Evolutionary conservation across 2,113 vertebrate genomes (phyloP).

Genomic region (Tachysurus vachellii): DNA sequence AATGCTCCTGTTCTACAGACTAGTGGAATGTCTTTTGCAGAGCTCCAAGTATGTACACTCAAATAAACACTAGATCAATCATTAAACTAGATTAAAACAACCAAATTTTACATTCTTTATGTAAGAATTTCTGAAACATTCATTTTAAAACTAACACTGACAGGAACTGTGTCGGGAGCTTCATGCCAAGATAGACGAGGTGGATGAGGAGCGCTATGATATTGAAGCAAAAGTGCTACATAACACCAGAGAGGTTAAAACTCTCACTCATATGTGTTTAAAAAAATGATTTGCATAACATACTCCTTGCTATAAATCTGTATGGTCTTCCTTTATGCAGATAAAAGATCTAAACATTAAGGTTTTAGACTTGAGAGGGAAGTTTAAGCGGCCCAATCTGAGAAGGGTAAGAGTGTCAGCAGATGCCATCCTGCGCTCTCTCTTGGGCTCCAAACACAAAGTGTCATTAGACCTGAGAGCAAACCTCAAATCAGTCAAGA

Average conservation of each 20-base stretch:
- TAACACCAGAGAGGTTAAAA: constrained; percentile 84
- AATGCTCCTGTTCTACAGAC: constrained; percentile 74
- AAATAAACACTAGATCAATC: neutral
- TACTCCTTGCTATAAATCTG: neutral
- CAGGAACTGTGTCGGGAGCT: constrained; percentile 86
- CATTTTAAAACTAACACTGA: neutral
- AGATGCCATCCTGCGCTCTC: constrained; percentile 91
- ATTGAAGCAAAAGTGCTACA: constrained; percentile 92
- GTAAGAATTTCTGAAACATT: neutral
- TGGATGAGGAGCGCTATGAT: constrained; percentile 94
- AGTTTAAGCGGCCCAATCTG: constrained; percentile 91
- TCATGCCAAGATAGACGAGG: constrained; percentile 83
- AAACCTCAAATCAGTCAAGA: constrained; percentile 97
- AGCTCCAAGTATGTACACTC: constrained; percentile 78
- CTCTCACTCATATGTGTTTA: neutral
- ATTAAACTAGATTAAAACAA: neutral
- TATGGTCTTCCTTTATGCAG: constrained; percentile 57
- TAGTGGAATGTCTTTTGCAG: constrained; percentile 75
- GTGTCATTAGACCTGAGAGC: constrained; percentile 95
- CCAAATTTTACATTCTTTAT: neutral
- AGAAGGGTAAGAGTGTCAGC: constrained; percentile 90
- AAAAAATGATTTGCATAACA: neutral
- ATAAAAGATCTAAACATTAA: constrained; percentile 96
- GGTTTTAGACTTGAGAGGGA: constrained; percentile 90
- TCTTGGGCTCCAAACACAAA: constrained; percentile 97